Base-by-base conservation (phyloP, 2,797 vertebrate species). In the Hafferia zeledoni region DNA sequence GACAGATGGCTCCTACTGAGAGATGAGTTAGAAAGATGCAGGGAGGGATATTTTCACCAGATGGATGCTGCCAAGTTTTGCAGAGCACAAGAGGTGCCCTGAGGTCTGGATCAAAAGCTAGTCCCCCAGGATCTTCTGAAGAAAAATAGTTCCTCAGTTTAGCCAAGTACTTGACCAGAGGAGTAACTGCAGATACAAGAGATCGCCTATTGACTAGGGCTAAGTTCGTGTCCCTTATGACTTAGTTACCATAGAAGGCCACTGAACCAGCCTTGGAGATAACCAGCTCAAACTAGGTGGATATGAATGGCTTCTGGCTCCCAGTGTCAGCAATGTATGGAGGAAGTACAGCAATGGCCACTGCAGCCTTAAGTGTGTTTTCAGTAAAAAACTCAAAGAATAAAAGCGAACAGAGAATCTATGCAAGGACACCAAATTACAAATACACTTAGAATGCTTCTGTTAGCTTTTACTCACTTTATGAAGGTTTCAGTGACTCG, bases 1-100 rank as follows among this genome's bases (percentile, higher is more conserved):
- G 93, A 85, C 96, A 96, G 92, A 95, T 91, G 88, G 93, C 78
- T 94, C 83, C 78, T 33, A 93, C 55, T 60, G 85, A 82, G 87
- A 94, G 17, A 60, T 33, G 67, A 92, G 94, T 96, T 94, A 91
- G 63, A 94, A 95, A 91, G 84, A 92, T 71, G 61, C 63, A 93
- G 75, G 44, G 65, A 95, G 80, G 41, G 59, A 74, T 90, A 84
- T 88, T 91, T 93, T 88, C 74, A 88, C 87, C 87, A 94, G 74
- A 91, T 46, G 50, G 78, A 92, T 33, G 63, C 56, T 94, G 87
- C 77, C 94, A 95, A 88, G 56, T 83, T 88, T 72, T 78, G 56
- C 85, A 88, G 44, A 70, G 55, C 70, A 92, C 67, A 82, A 69
- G 89, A 96, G 56, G 70, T 88, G 67, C 67, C 89, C 75, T 89